phyloP scores from a whole-genome alignment of 2,113 vertebrate genomes.

The Syrrhaptes paradoxus region DNA sequence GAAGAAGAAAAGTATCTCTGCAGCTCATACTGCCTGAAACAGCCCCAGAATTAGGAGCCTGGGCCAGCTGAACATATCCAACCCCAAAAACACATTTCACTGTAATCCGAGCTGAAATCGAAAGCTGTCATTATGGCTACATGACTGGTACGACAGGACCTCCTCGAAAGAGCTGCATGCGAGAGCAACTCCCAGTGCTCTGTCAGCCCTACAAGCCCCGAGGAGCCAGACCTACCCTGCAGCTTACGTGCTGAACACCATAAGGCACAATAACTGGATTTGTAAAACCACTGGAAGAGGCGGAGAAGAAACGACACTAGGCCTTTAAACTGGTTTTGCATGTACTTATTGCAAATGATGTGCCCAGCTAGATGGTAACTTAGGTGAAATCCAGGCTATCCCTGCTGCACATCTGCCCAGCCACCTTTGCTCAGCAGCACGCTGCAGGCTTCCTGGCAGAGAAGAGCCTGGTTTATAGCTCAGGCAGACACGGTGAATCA shows the following conservation, averaged over 20 bases:
- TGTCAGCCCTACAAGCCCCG: rapidly evolving
- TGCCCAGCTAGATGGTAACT: neutral
- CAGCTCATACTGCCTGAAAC: neutral
- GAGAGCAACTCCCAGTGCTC: neutral
- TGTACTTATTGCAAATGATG: neutral
- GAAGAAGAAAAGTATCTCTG: neutral
- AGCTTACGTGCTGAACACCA: neutral
- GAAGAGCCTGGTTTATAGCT: neutral
- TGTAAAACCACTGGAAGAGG: neutral
- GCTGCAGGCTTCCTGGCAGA: neutral
- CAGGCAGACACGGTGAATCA: neutral
- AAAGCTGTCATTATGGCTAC: neutral
- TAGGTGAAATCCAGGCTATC: neutral
- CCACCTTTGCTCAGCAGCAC: neutral
- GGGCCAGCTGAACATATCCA: neutral
- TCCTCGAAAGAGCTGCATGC: neutral
- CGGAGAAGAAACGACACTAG: neutral
- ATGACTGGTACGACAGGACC: rapidly evolving
- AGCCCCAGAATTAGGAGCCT: neutral
- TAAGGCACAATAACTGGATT: neutral
- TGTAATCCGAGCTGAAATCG: neutral
- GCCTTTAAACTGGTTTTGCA: constrained; percentile 17
- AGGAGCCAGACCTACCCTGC: neutral
- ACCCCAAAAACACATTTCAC: neutral
- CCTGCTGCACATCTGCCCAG: neutral